Evolutionary conservation across 2,888 invertebrate genomes (phyloP).

Genomic region (Drosophila prostipennis): DNA sequence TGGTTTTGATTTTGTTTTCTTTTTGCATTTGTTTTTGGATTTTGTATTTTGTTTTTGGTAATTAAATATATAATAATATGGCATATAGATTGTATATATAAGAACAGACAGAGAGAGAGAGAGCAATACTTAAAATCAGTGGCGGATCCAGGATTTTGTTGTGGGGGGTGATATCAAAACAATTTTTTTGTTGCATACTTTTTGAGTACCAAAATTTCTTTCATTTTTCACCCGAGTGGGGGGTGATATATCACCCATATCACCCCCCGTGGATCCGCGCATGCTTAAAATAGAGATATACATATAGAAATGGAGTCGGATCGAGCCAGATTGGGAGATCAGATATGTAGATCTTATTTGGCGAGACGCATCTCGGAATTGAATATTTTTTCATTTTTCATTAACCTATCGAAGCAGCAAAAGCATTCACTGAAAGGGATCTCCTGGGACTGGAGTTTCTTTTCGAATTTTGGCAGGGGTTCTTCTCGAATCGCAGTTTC

Average conservation of each 20-base stretch:
- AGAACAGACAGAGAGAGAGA: conserved; percentile 47
- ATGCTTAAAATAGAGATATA: conserved; percentile 51
- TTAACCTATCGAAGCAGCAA: conserved; percentile 70
- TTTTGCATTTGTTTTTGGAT: conserved; percentile 48
- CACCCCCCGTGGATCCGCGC: too few species aligned
- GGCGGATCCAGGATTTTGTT: too few species aligned
- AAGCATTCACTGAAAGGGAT: conserved; percentile 73
- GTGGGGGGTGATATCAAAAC: too few species aligned
- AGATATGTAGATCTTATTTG: conserved; percentile 5
- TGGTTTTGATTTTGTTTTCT: conserved; percentile 69
- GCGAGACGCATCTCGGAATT: conserved; percentile 9
- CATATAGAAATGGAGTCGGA: conserved; percentile 36
- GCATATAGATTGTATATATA: conserved; percentile 55
- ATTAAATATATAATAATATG: conserved; percentile 27
- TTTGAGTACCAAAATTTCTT: too few species aligned
- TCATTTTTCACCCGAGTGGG: too few species aligned
- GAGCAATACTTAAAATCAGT: conserved; percentile 46
- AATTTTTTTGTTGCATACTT: too few species aligned
- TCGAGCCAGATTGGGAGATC: conserved; percentile 32
- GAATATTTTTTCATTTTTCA: conserved; percentile 9
- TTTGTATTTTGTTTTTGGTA: conserved; percentile 41
- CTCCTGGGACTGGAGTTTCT: conserved; percentile 14
- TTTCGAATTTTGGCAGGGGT: conserved; percentile 22
- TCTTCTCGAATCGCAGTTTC: conserved; percentile 7
- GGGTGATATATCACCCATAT: too few species aligned